phyloP scores from a whole-genome alignment of 2,888 invertebrate species.

The Tuta absoluta region DNA sequence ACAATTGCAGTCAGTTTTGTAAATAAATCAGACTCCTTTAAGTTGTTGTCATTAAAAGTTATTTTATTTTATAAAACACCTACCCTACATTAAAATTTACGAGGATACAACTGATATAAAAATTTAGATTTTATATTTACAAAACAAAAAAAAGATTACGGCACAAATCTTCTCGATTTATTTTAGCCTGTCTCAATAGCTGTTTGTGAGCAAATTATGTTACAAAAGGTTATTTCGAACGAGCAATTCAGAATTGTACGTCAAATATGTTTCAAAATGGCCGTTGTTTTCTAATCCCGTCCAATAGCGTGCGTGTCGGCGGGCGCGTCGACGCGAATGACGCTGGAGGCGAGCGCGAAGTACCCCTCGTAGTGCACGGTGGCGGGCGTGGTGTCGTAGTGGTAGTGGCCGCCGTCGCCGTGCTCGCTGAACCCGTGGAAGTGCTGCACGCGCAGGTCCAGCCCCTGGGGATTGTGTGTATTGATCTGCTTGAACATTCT shows the following conservation, averaged over 20 bases:
- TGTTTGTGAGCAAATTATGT: too few species aligned
- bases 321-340: conserved; percentile 90
- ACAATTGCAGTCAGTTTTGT: conserved; percentile 17
- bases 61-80: neutral
- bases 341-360: conserved; percentile 88
- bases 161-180: too few species aligned
- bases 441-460: conserved; percentile 96
- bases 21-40: conserved; percentile 28
- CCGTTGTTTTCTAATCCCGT: conserved; percentile 84
- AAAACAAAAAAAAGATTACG: neutral
- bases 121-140: neutral
- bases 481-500: neutral
- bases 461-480: conserved; percentile 79
- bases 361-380: conserved; percentile 94
- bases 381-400: conserved; percentile 95
- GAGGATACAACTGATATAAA: too few species aligned
- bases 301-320: conserved; percentile 84
- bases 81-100: neutral
- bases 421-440: conserved; percentile 95
- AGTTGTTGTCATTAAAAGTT: conserved; percentile 29
- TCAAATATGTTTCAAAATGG: too few species aligned
- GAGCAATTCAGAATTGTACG: too few species aligned
- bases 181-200: too few species aligned
- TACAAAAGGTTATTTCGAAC: too few species aligned
- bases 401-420: conserved; percentile 97